A percentile compares a stretch with the other conserved stretches of the same genome.
These are phyloP conservation scores for Helicoverpa armigera DNA, from an alignment of 1,140 invertebrate genomes.

Conservation along the genomic window DNA sequence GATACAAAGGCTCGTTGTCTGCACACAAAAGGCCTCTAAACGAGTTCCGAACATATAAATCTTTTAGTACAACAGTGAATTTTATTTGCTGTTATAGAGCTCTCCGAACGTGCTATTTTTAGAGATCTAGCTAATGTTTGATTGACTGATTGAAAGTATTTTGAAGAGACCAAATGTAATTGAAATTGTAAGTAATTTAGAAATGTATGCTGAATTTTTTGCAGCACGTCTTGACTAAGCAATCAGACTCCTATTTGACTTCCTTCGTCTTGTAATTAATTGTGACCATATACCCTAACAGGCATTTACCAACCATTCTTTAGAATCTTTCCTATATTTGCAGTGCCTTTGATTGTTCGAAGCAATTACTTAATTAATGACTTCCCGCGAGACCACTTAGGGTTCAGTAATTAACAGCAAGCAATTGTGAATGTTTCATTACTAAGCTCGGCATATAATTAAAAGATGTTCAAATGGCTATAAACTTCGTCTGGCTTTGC, in stretches of 20 bases:
- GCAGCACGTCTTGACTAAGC: no score
- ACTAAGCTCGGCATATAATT: neutral
- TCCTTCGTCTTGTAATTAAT: no score
- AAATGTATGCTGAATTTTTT: no score
- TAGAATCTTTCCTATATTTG: neutral
- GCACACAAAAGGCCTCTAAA: slow-evolving; percentile 25
- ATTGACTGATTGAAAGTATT: no score
- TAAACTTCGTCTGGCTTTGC: neutral
- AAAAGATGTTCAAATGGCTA: neutral
- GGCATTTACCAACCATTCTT: neutral
- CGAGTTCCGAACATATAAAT: slow-evolving; percentile 33
- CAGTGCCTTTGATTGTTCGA: neutral
- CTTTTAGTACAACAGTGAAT: slow-evolving; percentile 1
- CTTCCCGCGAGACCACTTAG: slow-evolving; percentile 7
- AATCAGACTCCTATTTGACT: no score
- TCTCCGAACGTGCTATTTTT: neutral
- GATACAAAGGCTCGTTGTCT: slow-evolving; percentile 14
- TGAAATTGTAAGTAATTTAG: no score
- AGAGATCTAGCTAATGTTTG: neutral
- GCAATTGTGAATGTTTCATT: neutral
- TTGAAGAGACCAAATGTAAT: no score
- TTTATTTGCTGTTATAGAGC: neutral
- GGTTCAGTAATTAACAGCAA: slow-evolving; percentile 2
- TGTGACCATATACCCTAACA: neutral
- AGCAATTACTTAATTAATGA: slow-evolving; percentile 12